Base-by-base conservation (phyloP, 2,113 vertebrate species). In the Nothoprocta pentlandii region DNA sequence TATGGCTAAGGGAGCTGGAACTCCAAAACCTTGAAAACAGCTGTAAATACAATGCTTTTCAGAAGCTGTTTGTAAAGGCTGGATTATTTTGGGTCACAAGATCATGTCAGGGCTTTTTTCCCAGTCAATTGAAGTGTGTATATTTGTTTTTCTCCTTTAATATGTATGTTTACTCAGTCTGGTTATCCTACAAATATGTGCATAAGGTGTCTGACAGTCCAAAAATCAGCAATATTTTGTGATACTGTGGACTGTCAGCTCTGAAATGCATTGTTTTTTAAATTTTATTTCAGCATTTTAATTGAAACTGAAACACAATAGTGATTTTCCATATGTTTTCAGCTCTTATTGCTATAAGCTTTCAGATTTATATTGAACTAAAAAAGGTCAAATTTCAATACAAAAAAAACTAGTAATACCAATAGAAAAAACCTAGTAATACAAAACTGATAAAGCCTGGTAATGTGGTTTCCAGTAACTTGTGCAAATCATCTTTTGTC, bases 201-300 rank as follows among this genome's bases (percentile, higher is more conserved):
- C 61, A 9, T 74, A 44, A 64, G 8, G 26, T 56, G 61, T 62
- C 8, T 56, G 42, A 44, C 25, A 79, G 81, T 96, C 78, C 68
- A 95, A 36, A 95, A 96, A 97, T 94, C 93, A 81, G 49, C 85
- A 59, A 41, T 82, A 83, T 73, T 85, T 86, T 6, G 6, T 87
- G 80, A 88, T 81, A 76, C 51, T 90, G 75, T 95, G 88, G 86
- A 70, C 70, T 85, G 15, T 54, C 16, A 62, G 26, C 34, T 71
- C 23, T 77, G 1, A 36, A 56, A 56, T 56, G 28, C 54, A 20
- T 51, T 56, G 15, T 9, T 2, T 6, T 19, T 20, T 5, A 42
- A 22, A 39, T 1, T 11, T 9, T 64, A 21, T 53, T 47, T 68
- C 20, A 53, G 10, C 28, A 32, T 79, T 94, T 80, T 32, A 47